phyloP scores from a whole-genome alignment of 2,113 vertebrate genomes.

The Rhinopomastus cyanomelas region DNA sequence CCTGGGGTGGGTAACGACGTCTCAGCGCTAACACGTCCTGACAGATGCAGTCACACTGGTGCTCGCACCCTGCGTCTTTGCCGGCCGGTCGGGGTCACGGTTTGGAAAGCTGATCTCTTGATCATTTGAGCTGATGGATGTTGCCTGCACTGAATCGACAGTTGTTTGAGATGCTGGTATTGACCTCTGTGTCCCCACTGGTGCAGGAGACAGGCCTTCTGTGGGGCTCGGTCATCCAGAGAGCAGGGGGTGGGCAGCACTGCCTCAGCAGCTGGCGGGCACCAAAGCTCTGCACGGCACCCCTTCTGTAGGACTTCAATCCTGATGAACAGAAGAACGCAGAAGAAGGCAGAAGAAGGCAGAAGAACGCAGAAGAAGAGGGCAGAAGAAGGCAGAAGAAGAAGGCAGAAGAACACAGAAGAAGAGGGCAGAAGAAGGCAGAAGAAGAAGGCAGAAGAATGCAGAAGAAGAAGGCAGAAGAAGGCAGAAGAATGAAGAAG shows the following conservation, averaged over 20 bases:
- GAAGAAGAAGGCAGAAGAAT: too few species aligned
- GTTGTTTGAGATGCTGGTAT: constrained; percentile 3
- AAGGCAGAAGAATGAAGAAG: too few species aligned
- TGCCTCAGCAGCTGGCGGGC: not conserved
- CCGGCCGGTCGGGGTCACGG: not conserved
- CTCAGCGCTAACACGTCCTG: constrained; percentile 37
- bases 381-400: too few species aligned
- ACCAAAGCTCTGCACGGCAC: not conserved
- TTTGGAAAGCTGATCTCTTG: constrained; percentile 57
- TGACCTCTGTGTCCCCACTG: not conserved
- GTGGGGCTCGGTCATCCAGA: not conserved
- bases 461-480: too few species aligned
- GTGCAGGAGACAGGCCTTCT: not conserved
- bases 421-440: too few species aligned
- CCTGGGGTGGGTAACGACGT: constrained; percentile 46
- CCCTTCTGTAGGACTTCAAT: not conserved
- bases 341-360: too few species aligned
- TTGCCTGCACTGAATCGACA: not conserved
- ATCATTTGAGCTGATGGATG: constrained; percentile 53
- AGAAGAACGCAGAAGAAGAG: too few species aligned
- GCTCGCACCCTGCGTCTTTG: constrained; percentile 14
- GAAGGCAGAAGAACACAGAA: too few species aligned
- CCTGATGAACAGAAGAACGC: not conserved
- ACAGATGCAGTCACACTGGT: constrained; percentile 39
- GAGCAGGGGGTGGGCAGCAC: not conserved